Conservation (phyloP, 1,140 invertebrate species). For the Papilio polyxenes region DNA sequence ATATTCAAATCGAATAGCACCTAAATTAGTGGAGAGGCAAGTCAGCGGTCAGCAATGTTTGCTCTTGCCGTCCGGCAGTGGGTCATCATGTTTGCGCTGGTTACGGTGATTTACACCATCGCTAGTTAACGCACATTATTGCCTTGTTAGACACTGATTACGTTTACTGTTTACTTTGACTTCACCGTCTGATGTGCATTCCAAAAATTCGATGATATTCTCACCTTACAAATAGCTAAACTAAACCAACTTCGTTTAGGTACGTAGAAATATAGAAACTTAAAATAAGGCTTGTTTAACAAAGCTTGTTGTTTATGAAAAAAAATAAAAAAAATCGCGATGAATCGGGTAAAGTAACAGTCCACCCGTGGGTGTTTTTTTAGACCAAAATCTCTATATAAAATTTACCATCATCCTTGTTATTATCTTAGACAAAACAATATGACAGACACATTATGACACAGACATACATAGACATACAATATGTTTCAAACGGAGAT, state of each 20-base stretch:
- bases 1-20: conserved; percentile 7
- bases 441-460: too few species aligned
- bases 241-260: not conserved
- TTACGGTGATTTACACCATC: conserved; percentile 31
- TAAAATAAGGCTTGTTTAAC: not conserved
- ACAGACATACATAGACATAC: too few species aligned
- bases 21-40: not conserved
- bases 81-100: conserved; percentile 20
- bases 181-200: conserved; percentile 11
- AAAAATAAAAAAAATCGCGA: too few species aligned
- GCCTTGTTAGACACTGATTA: conserved; percentile 27
- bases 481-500: too few species aligned
- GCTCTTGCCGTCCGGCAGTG: conserved; percentile 1
- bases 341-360: too few species aligned
- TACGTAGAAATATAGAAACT: not conserved
- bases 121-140: conserved; percentile 24
- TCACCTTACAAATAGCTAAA: not conserved
- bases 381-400: too few species aligned
- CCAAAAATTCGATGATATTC: not conserved
- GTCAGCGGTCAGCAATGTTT: conserved; percentile 20
- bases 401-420: too few species aligned
- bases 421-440: too few species aligned
- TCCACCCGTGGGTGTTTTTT: too few species aligned
- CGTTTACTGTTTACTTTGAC: conserved; percentile 18
- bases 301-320: not conserved